These are phyloP conservation scores for Cancer borealis DNA, from an alignment of 2,888 invertebrate genomes.

Conservation along the genomic window DNA sequence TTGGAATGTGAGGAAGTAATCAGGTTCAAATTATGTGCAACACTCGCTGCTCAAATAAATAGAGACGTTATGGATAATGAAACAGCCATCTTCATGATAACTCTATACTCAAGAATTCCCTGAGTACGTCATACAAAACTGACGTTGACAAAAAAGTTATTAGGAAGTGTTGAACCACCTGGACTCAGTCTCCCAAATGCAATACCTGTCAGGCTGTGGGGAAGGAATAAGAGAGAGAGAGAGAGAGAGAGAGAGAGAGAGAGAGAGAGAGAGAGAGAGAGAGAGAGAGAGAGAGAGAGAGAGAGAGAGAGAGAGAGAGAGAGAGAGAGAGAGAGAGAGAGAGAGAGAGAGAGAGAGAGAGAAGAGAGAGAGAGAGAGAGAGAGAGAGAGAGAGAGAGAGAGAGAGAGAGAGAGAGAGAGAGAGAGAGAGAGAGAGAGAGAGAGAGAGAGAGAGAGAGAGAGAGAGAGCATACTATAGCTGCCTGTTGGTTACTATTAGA, in stretches of 20 bases:
- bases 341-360: neutral
- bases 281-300: constrained; percentile 57
- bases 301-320: neutral
- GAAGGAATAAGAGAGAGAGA: neutral
- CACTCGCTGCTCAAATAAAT: neutral
- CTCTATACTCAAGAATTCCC: constrained; percentile 60
- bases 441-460: neutral
- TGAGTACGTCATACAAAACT: constrained; percentile 61
- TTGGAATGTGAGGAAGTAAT: no score
- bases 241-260: constrained; percentile 41
- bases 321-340: neutral
- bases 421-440: constrained; percentile 52
- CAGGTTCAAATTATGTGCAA: no score
- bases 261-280: constrained; percentile 34
- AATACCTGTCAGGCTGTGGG: no score
- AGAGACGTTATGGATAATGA: neutral
- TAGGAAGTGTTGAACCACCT: neutral
- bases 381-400: constrained; percentile 44
- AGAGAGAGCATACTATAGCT: neutral
- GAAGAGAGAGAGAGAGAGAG: neutral
- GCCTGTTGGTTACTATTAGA: no score
- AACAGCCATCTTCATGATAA: neutral
- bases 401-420: constrained; percentile 39
- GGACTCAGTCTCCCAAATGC: neutral
- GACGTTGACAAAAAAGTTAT: constrained; percentile 24